These are phyloP conservation scores for Myotis vivesi DNA, from an alignment of 2,797 vertebrate species.

Conservation along the genomic window DNA sequence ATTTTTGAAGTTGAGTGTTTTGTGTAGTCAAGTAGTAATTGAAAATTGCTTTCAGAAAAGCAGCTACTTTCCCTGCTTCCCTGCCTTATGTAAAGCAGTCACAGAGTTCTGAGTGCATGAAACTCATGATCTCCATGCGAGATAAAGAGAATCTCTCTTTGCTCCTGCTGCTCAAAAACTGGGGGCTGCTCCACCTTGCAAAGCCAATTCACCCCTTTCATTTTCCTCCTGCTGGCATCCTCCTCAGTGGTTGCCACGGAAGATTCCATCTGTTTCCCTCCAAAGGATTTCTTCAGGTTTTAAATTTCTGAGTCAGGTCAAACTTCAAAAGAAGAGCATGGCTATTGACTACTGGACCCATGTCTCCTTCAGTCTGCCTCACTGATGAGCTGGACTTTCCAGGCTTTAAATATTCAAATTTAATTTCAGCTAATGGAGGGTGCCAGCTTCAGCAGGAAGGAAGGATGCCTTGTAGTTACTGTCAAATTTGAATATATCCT, in stretches of 20 bases:
- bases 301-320: neutral
- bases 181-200: neutral
- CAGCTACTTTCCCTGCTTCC: neutral
- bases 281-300: neutral
- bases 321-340: conserved; percentile 9
- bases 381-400: neutral
- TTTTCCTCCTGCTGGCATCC: no score
- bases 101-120: neutral
- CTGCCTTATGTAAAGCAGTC: neutral
- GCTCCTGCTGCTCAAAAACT: neutral
- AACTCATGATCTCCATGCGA: neutral
- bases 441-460: neutral
- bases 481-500: neutral
- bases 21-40: neutral
- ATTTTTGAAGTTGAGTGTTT: neutral
- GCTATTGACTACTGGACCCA: neutral
- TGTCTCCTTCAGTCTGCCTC: neutral
- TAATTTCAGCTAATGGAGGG: neutral
- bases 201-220: neutral
- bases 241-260: neutral
- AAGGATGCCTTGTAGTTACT: neutral
- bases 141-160: neutral
- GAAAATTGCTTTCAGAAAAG: conserved; percentile 18
- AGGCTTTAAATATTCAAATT: neutral
- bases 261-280: neutral